phyloP scores from a whole-genome alignment of 2,797 vertebrate species.

The Sebastes glaucus region DNA sequence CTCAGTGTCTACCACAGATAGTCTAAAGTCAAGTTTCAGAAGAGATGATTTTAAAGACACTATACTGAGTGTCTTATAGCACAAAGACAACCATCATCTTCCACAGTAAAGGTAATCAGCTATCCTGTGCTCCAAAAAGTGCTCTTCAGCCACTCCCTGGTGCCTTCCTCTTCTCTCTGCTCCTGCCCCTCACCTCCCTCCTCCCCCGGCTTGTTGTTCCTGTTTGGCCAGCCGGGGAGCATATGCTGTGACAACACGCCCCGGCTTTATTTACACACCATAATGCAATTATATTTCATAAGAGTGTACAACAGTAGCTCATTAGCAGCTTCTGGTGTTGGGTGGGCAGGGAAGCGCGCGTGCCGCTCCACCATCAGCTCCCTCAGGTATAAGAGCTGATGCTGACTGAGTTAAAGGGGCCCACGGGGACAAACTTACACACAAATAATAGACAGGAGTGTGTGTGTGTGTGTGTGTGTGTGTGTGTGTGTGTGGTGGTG shows the following conservation, averaged over 20 bases:
- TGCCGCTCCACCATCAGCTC: constrained; percentile 77
- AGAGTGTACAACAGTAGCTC: constrained; percentile 99
- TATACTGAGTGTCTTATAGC: not conserved
- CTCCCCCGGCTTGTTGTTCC: constrained; percentile 82
- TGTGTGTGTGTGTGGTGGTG: constrained; percentile 14
- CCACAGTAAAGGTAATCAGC: constrained; percentile 57
- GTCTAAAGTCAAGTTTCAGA: not conserved
- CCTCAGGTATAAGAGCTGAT: constrained; percentile 80
- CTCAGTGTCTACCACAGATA: not conserved
- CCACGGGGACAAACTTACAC: constrained; percentile 57
- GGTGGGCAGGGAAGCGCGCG: constrained; percentile 79
- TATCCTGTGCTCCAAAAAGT: constrained; percentile 61
- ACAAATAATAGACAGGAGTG: constrained; percentile 36
- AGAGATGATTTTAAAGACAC: not conserved
- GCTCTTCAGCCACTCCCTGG: constrained; percentile 58
- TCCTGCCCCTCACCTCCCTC: constrained; percentile 54
- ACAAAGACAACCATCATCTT: constrained; percentile 45
- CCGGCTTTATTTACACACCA: constrained; percentile 95
- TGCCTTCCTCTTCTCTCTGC: constrained; percentile 46
- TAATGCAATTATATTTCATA: constrained; percentile 97
- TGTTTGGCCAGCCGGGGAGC: constrained; percentile 93
- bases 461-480: not conserved
- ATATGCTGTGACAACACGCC: constrained; percentile 95
- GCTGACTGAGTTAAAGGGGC: constrained; percentile 80
- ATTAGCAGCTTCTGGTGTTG: constrained; percentile 90